Percentiles rank a stretch among this genome's conserved stretches.
Evolutionary conservation across 2,797 vertebrate genomes (phyloP).

Genomic region (Tapera naevia): DNA sequence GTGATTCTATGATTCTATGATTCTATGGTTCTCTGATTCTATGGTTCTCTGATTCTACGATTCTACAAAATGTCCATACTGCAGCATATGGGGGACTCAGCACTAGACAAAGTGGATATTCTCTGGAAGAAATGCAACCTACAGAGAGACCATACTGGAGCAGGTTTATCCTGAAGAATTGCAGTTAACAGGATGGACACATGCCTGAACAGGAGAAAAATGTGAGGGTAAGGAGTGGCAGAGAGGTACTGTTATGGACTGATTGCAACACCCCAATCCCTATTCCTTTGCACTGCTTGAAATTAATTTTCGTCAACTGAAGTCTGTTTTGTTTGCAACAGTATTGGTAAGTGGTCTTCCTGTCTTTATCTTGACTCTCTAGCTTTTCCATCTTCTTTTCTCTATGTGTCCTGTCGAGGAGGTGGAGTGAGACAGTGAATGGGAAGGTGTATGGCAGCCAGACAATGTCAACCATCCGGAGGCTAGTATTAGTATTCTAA

Average conservation of each 20-base stretch:
- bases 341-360: not conserved
- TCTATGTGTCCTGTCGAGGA: not conserved
- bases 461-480: not conserved
- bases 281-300: not conserved
- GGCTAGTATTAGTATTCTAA: not conserved
- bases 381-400: not conserved
- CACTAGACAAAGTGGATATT: not conserved
- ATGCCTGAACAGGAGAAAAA: not conserved
- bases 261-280: not conserved
- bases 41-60: too few relatives aligned
- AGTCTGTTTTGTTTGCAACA: not conserved
- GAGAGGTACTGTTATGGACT: not conserved
- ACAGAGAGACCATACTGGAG: not conserved
- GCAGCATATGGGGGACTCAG: not conserved
- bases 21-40: too few relatives aligned
- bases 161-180: not conserved
- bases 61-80: not conserved
- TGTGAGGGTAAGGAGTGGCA: not conserved
- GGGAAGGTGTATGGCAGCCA: accelerated
- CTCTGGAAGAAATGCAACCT: not conserved
- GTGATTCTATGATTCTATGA: too few relatives aligned
- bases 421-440: not conserved
- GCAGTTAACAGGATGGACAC: not conserved
- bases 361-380: not conserved
- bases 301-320: not conserved